These are phyloP conservation scores for Acleris literana DNA, from an alignment of 2,888 invertebrate species.

Conservation along the genomic window DNA sequence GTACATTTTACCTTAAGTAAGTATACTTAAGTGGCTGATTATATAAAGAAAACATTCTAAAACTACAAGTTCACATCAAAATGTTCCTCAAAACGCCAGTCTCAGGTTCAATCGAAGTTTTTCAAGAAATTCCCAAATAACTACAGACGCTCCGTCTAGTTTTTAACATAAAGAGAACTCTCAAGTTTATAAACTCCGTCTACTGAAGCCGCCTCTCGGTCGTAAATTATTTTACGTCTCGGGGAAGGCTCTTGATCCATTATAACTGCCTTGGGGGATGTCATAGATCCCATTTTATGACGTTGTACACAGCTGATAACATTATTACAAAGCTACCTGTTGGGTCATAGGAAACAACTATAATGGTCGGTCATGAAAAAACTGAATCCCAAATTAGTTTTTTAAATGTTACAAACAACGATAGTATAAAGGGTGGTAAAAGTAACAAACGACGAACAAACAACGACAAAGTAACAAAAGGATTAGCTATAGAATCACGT, in stretches of 20 bases:
- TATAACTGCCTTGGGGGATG: constrained; percentile 37
- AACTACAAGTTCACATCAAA: neutral
- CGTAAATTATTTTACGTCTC: constrained; percentile 40
- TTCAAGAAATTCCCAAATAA: neutral
- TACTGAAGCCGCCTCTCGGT: constrained; percentile 16
- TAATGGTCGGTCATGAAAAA: no score
- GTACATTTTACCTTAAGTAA: no score
- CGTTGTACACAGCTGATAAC: constrained; percentile 36
- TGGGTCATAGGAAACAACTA: neutral
- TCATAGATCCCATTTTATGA: constrained; percentile 35
- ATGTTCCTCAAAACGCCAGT: neutral
- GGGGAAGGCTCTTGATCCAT: constrained; percentile 38
- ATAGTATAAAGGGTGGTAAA: neutral
- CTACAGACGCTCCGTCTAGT: constrained; percentile 9
- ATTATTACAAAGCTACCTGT: constrained; percentile 12
- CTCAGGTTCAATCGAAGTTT: neutral
- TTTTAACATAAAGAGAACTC: constrained; percentile 25
- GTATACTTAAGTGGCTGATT: no score
- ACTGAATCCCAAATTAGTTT: no score
- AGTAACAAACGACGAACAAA: constrained; percentile 4
- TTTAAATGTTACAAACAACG: no score
- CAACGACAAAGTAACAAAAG: constrained; percentile 10
- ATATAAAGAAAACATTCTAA: no score
- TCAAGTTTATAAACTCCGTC: constrained; percentile 22
- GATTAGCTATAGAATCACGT: constrained; percentile 15